phyloP scores from a whole-genome alignment of 2,797 vertebrate species.

The Pseudochaenichthys georgianus region DNA sequence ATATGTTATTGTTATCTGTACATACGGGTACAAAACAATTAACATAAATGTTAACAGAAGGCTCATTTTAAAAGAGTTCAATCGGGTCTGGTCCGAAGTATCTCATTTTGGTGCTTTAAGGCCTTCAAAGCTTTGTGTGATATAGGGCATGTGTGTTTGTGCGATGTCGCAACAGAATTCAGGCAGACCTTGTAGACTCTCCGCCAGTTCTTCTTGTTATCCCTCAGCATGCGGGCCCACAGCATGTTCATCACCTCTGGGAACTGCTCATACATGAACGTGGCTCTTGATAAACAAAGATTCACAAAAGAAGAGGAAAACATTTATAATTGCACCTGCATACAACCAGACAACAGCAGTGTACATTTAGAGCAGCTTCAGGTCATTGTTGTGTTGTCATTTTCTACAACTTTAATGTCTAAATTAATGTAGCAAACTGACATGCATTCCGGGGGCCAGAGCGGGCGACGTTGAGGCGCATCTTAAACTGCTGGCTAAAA shows the following conservation, averaged over 20 bases:
- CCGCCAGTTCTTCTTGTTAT: conserved; percentile 99
- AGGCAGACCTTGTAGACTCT: conserved; percentile 96
- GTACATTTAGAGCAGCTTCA: not conserved
- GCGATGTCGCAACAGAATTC: conserved; percentile 12
- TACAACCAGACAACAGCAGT: not conserved
- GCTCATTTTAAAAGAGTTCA: not conserved
- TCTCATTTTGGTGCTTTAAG: not conserved
- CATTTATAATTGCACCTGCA: not conserved
- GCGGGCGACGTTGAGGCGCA: no score
- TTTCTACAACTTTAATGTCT: not conserved
- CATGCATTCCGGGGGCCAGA: no score
- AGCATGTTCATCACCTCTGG: conserved; percentile 99
- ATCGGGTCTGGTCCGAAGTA: not conserved
- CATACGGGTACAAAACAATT: not conserved
- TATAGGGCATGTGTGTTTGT: conserved; percentile 13
- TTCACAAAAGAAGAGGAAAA: conserved; percentile 27
- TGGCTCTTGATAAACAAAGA: conserved; percentile 77
- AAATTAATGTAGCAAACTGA: not conserved
- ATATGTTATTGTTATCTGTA: not conserved
- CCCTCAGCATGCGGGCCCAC: conserved; percentile 97
- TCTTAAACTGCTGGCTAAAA: no score
- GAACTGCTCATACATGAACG: conserved; percentile 99
- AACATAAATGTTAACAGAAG: conserved; percentile 5
- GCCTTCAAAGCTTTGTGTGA: not conserved
- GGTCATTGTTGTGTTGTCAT: not conserved